Conservation (phyloP, 2,888 invertebrate genomes). For the Strigamia maritima region DNA sequence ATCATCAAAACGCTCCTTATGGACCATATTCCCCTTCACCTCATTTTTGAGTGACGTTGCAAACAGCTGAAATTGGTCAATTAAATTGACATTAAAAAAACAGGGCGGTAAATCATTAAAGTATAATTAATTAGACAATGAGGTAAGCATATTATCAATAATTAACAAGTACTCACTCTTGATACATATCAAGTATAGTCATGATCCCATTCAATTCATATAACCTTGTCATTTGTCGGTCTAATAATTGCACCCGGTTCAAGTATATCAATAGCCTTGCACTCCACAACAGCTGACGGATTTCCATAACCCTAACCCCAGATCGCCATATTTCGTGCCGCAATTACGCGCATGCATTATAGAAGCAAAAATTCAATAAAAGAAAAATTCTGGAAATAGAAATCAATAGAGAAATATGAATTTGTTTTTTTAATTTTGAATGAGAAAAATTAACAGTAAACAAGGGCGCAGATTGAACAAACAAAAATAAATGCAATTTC, state of each 20-base stretch:
- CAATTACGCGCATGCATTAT: too few relatives aligned
- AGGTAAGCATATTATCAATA: not conserved
- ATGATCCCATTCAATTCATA: too few relatives aligned
- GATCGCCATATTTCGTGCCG: not conserved
- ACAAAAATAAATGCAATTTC: too few relatives aligned
- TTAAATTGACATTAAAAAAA: not conserved
- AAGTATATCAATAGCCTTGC: not conserved
- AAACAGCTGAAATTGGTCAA: not conserved
- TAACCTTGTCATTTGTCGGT: not conserved
- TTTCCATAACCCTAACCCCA: not conserved
- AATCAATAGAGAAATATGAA: too few relatives aligned
- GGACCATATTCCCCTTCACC: too few relatives aligned
- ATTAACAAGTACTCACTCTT: not conserved
- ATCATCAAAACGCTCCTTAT: too few relatives aligned
- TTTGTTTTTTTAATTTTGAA: too few relatives aligned
- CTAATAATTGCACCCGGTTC: not conserved
- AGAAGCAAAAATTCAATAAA: not conserved
- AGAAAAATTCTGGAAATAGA: too few relatives aligned
- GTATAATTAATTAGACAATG: not conserved
- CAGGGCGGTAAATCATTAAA: not conserved
- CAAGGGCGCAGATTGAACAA: too few relatives aligned
- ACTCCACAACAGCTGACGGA: not conserved
- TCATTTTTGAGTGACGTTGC: not conserved
- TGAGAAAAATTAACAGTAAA: too few relatives aligned
- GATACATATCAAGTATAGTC: too few relatives aligned